Base-by-base conservation (phyloP, 2,797 vertebrate species). In the Notamacropus eugenii region DNA sequence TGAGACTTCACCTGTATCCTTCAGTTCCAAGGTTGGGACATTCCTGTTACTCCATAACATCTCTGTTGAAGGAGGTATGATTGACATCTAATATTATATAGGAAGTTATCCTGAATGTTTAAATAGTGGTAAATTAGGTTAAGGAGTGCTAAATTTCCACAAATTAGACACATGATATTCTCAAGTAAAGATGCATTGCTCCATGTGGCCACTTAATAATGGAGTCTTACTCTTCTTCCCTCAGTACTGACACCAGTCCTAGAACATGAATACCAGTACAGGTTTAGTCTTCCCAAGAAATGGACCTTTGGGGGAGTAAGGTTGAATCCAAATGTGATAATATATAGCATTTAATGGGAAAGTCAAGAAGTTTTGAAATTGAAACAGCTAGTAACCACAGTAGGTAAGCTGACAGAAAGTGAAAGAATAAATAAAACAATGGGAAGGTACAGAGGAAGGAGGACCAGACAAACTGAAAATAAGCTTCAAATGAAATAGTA, bases 401-500 rank as follows among this genome's bases (percentile, higher is more conserved):
- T 13, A 90, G 40, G 52, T 91, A 91, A 96, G 95, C 2, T 94
- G 54, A 93, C 93, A 97, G 57, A 54, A 67, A 59, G 13, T 4
- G 24, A 31, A 92, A 87, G 96, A 87, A 46, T 29, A 55, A 94
- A 46, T 0, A 4, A 93, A 90, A 54, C 12, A 93, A 92, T 82
- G 57, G 2, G 55, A 87, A 92, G 55, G 9, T 62, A 6, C 19
- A 96, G 46, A 92, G 55, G 55, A 92, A 34, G 54, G 92, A 56
- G 90, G 9, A 91, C 91, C 40, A 94, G 90, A 95, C 96, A 55
- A 92, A 92, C 54, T 94, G 24, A 67, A 95, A 94, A 94, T 62
- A 95, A 94, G 13, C 54, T 93, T 31, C 40, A 55, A 62, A 90
- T 90, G 55, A 96, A 95, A 92, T 40, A 93, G 57, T 58, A 90